Base-by-base conservation (phyloP, 2,888 invertebrate species). In the Acrobasis suavella region DNA sequence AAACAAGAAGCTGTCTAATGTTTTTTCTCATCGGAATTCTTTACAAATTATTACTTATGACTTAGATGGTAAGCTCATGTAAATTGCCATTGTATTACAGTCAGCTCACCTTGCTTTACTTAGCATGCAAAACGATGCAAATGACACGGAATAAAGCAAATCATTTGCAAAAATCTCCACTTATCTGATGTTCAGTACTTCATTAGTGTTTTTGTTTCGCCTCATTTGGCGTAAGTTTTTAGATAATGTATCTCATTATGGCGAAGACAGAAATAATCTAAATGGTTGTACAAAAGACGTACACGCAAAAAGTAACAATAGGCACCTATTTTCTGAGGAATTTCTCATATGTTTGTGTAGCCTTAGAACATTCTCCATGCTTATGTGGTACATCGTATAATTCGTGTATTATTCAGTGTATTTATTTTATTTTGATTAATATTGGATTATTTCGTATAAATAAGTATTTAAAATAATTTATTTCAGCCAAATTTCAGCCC, bases 111-210 rank as follows among this genome's bases (percentile, higher is more conserved):
- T 50, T 10, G 49, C 42, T 38, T 17, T 14, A 62, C 49, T 55
- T 55, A 38, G 54, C 46, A 62, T 62, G 62, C 62, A 62, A 62
- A 55, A 32, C 17, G 49, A 62, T 62, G 62, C 55, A 49, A 62
- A 62, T 62, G 55, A 38, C 55, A 16, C 49, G 17, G 55, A 62
- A 62, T 55, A 32, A 62, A 50, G 49, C 54, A 62, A 55, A 55
- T 42, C 60, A 62, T 62, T 62, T 37, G 62, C 62, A 56, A 60
- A 51, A 50, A 51, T 60, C 39, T n/a, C 51, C 50, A 59, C 38
- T 50, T 42, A 17, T 17, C 39, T 15, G 50, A 12, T 50, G 37
- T 50, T 60, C 39, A 52, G 14, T 38, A 42, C 42, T 15, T 51
- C 60, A 39, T 60, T 42, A 60, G 14, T 16, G 38, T 52, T 42